Conservation (phyloP, 2,113 vertebrate genomes). For the Oreochromis aureus region DNA sequence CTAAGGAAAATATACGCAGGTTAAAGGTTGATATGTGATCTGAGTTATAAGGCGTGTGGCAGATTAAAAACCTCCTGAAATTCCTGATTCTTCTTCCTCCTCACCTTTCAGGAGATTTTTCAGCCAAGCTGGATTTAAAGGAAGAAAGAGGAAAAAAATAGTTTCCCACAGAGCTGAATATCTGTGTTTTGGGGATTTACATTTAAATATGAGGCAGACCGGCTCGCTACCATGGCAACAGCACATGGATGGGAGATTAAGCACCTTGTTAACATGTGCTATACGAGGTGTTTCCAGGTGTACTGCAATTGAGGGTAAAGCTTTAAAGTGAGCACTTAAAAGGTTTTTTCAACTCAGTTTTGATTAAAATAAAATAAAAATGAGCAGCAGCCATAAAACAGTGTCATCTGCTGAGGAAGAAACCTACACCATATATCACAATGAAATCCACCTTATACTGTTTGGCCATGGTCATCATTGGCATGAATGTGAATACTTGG, state of each 20-base stretch:
- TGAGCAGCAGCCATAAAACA: neutral
- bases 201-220: neutral
- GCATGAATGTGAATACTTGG: neutral
- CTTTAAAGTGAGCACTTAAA: neutral
- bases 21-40: neutral
- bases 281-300: neutral
- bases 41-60: neutral
- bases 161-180: neutral
- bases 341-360: neutral
- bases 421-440: neutral
- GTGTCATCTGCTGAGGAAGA: neutral
- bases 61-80: neutral
- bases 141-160: neutral
- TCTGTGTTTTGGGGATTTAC: constrained; percentile 1
- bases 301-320: neutral
- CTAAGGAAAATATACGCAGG: neutral
- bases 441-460: neutral
- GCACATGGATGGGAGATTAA: neutral
- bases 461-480: neutral
- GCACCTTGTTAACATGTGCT: neutral
- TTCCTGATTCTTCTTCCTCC: neutral
- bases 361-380: neutral
- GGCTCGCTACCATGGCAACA: neutral
- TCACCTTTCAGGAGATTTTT: neutral
- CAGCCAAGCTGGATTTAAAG: neutral